Conservation (phyloP, 1,140 invertebrate species). For the Hypsibius dujardini region DNA sequence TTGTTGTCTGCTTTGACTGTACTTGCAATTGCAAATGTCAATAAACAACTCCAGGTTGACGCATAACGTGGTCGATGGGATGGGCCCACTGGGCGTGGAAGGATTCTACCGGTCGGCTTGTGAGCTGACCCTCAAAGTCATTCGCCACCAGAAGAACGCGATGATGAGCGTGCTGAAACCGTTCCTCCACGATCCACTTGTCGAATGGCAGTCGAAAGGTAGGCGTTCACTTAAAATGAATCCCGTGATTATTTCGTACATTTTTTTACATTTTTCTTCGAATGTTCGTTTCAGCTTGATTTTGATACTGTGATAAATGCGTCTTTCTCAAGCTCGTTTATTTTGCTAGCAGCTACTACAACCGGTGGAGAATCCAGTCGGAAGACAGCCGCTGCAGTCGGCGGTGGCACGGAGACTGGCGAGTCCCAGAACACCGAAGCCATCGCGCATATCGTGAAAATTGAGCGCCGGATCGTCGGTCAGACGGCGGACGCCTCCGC, state of each 20-base stretch:
- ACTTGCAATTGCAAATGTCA: no score
- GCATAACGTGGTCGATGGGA: constrained; percentile 83
- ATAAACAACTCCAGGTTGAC: constrained; percentile 52
- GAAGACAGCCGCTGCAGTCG: no score
- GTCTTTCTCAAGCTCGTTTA: no score
- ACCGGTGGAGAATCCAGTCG: no score
- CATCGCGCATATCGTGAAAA: constrained; percentile 57
- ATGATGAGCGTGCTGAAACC: constrained; percentile 72
- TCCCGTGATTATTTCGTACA: no score
- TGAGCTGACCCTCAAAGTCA: constrained; percentile 63
- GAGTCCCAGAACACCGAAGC: constrained; percentile 50
- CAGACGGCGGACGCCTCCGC: constrained; percentile 41
- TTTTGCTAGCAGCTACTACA: no score
- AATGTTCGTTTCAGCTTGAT: no score
- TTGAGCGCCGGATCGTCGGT: constrained; percentile 64
- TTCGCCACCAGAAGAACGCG: constrained; percentile 60
- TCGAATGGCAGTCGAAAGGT: constrained; percentile 50
- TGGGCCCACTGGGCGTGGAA: constrained; percentile 78
- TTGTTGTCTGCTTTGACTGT: no score
- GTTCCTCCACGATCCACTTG: constrained; percentile 87
- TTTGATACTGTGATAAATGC: no score
- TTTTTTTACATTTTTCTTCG: no score
- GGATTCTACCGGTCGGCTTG: constrained; percentile 75
- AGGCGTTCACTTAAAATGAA: constrained; percentile 25
- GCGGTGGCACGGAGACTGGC: no score